Conservation (phyloP, 2,888 invertebrate genomes). For the Macroteleia sp. region DNA sequence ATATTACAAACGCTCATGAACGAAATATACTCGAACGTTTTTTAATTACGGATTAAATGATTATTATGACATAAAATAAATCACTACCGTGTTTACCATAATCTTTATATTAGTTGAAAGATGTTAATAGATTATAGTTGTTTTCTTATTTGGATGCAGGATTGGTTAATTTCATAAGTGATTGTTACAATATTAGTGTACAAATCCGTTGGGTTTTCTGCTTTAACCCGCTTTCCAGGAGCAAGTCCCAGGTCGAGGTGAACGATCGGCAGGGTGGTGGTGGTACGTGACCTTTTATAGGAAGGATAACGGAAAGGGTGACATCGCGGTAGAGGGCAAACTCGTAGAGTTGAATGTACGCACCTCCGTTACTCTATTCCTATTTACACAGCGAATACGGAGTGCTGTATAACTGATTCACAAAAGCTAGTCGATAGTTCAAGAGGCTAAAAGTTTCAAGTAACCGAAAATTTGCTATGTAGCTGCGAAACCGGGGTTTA, state of each 20-base stretch:
- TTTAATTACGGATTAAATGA: too few relatives aligned
- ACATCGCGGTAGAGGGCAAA: slow-evolving; percentile 68
- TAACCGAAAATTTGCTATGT: too few relatives aligned
- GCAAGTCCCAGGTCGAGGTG: slow-evolving; percentile 70
- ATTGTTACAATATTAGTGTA: neutral
- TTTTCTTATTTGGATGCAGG: too few relatives aligned
- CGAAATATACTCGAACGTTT: too few relatives aligned
- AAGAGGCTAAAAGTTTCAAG: slow-evolving; percentile 37
- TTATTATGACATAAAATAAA: too few relatives aligned
- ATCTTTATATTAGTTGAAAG: too few relatives aligned
- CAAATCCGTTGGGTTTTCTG: slow-evolving; percentile 71
- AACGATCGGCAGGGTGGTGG: slow-evolving; percentile 72
- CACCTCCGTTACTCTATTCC: slow-evolving; percentile 59
- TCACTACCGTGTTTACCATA: too few relatives aligned
- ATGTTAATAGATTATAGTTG: too few relatives aligned
- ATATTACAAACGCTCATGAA: too few relatives aligned
- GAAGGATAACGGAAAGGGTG: slow-evolving; percentile 79
- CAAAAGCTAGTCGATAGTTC: slow-evolving; percentile 6
- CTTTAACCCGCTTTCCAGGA: slow-evolving; percentile 77
- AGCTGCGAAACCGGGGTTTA: too few relatives aligned
- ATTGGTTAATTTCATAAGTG: too few relatives aligned
- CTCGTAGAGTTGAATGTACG: slow-evolving; percentile 75
- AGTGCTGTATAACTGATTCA: slow-evolving; percentile 37
- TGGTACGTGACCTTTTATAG: slow-evolving; percentile 83
- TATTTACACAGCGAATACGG: slow-evolving; percentile 47